Conservation (phyloP, 2,888 invertebrate genomes). For the Drosophila buzzatii region DNA sequence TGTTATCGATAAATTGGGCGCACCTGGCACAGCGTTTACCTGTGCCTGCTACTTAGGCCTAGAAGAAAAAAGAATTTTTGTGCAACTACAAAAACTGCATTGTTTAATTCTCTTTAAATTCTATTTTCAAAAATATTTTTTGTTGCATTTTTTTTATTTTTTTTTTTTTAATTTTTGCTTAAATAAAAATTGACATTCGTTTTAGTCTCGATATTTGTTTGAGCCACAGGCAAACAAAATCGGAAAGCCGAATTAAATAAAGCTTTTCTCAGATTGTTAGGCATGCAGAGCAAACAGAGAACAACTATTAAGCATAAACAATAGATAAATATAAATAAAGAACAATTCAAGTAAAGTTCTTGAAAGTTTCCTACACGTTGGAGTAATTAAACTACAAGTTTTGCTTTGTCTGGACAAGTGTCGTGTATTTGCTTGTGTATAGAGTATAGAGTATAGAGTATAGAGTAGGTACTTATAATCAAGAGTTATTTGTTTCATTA, state of each 20-base stretch:
- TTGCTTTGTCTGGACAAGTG: slow-evolving; percentile 59
- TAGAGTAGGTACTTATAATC: slow-evolving; percentile 7
- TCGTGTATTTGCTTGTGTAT: slow-evolving; percentile 65
- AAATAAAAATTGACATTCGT: slow-evolving; percentile 82
- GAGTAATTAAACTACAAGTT: slow-evolving; percentile 77
- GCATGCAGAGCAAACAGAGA: slow-evolving; percentile 55
- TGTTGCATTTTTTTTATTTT: neutral
- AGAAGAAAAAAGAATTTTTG: slow-evolving; percentile 31
- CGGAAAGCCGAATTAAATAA: slow-evolving; percentile 46
- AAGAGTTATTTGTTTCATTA: neutral
- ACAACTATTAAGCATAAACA: slow-evolving; percentile 28
- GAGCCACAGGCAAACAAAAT: slow-evolving; percentile 29
- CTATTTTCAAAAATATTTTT: slow-evolving; percentile 3
- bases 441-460: slow-evolving; percentile 3
- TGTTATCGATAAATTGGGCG: slow-evolving; percentile 32
- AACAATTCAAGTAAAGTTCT: neutral
- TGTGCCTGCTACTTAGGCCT: slow-evolving; percentile 47
- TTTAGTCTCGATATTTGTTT: slow-evolving; percentile 37
- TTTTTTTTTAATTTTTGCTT: neutral
- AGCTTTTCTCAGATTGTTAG: slow-evolving; percentile 39
- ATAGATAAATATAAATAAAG: neutral
- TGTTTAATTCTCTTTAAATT: slow-evolving; percentile 18
- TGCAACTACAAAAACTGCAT: slow-evolving; percentile 52
- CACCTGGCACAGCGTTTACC: slow-evolving; percentile 33
- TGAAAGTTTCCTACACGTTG: slow-evolving; percentile 38